phyloP scores from a whole-genome alignment of 2,113 vertebrate genomes.

The Hystrix cristata region DNA sequence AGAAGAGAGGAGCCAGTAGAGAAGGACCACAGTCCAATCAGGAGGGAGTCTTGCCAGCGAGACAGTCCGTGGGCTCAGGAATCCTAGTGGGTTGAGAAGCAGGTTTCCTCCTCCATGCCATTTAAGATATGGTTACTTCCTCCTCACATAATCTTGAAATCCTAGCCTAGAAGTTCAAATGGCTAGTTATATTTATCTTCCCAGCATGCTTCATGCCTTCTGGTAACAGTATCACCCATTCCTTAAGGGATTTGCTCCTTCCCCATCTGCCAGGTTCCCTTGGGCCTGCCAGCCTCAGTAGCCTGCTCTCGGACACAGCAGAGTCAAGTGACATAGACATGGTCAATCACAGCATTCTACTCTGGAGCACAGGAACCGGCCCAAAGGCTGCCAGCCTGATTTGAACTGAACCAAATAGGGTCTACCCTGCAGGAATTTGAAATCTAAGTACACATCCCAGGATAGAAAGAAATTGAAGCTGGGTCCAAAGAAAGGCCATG shows the following conservation, averaged over 20 bases:
- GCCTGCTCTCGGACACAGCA: neutral
- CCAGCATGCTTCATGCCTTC: neutral
- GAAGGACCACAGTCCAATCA: neutral
- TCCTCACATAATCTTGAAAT: conserved; percentile 9
- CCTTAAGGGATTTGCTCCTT: neutral
- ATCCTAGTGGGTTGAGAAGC: neutral
- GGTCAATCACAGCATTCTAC: neutral
- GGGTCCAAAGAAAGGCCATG: neutral
- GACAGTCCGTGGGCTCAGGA: neutral
- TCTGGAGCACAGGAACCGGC: neutral
- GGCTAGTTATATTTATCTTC: neutral
- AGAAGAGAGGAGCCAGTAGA: neutral
- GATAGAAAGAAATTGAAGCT: neutral
- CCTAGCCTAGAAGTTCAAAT: neutral
- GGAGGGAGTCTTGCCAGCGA: neutral
- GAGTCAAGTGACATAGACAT: neutral
- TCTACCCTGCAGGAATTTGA: neutral
- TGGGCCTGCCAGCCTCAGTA: neutral
- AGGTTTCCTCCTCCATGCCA: neutral
- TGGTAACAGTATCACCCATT: conserved; percentile 12
- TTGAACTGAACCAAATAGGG: neutral
- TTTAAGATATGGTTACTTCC: neutral
- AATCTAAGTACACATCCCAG: neutral
- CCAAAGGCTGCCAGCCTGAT: neutral
- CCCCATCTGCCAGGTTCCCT: neutral